Evolutionary conservation across 2,797 vertebrate species (phyloP), one percentile per base, ranked within the genome.

Genomic region (Halcyon leucocephala): DNA sequence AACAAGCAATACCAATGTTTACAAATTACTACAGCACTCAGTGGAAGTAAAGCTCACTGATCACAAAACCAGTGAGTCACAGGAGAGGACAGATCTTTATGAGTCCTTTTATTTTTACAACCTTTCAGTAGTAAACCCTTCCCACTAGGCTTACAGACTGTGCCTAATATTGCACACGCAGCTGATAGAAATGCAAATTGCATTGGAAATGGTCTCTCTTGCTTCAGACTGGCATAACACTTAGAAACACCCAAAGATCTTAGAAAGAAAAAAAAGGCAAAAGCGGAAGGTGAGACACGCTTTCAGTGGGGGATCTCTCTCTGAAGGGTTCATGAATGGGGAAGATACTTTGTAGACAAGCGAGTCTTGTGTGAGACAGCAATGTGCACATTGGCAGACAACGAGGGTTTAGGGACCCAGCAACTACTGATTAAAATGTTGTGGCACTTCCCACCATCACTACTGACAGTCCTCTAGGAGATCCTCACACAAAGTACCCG

Each of bases 81-180:
- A 49, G 51, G 58, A 91, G 37, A 88, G 80, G 52, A 87, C 37
- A 94, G 67, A 93, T 76, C 22, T 76, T 91, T 90, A 93, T 26
- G 39, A 95, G 95, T 93, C 72, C 48, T 64, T 61, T 42, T 82
- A 79, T 94, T 95, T 95, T 97, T 94, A 93, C 92, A 92, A 5
- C 33, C 87, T 95, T 92, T 74, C 76, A 82, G 95, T 54, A 92
- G 65, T 33, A 93, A 91, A 49, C 24, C 48, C 13, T 72, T 62
- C 67, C 91, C 66, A 86, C 26, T 78, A 83, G 66, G 80, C 76
- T 86, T 57, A 37, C 82, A 80, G 41, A 73, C 44, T 46, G 44
- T 37, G 65, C 54, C 74, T 85, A 48, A 80, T 60, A 49, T 52
- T 82, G 67, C 42, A 16, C 74, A 58, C 51, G 54, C 46, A 67